Conservation (phyloP, 2,797 vertebrate genomes). For the Limosa lapponica region DNA sequence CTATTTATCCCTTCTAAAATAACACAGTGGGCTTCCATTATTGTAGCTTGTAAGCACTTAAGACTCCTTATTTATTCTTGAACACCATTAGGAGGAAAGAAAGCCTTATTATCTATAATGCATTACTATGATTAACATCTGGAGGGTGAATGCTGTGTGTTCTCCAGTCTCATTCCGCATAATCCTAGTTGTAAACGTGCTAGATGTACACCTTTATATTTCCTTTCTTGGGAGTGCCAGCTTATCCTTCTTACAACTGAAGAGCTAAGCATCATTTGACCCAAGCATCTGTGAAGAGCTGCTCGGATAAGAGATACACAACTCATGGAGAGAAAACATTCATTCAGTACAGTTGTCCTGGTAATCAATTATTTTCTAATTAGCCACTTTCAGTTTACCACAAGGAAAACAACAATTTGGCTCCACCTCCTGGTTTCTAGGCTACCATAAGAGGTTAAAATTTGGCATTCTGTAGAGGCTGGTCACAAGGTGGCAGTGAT, state of each 20-base stretch:
- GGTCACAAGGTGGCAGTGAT: not conserved
- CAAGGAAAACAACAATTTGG: not conserved
- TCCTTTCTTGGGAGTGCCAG: not conserved
- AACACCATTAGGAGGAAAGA: not conserved
- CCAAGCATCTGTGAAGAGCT: not conserved
- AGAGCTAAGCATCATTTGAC: not conserved
- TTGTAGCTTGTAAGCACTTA: not conserved
- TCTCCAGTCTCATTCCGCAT: not conserved
- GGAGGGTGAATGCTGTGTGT: not conserved
- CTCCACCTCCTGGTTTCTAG: not conserved
- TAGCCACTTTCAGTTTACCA: not conserved
- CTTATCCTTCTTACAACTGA: not conserved
- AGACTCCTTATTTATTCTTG: not conserved
- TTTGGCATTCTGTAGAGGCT: not conserved
- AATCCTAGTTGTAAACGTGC: not conserved
- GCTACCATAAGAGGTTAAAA: not conserved
- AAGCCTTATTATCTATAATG: not conserved
- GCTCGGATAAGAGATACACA: not conserved
- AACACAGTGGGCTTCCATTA: not conserved
- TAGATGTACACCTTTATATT: not conserved
- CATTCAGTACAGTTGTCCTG: not conserved
- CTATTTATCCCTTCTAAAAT: conserved; percentile 20
- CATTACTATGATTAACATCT: not conserved
- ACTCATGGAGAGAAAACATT: not conserved
- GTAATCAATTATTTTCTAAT: not conserved